Evolutionary conservation across 2,888 invertebrate species (phyloP), one percentile per base, ranked within the genome.

Genomic region (Acronicta psi): DNA sequence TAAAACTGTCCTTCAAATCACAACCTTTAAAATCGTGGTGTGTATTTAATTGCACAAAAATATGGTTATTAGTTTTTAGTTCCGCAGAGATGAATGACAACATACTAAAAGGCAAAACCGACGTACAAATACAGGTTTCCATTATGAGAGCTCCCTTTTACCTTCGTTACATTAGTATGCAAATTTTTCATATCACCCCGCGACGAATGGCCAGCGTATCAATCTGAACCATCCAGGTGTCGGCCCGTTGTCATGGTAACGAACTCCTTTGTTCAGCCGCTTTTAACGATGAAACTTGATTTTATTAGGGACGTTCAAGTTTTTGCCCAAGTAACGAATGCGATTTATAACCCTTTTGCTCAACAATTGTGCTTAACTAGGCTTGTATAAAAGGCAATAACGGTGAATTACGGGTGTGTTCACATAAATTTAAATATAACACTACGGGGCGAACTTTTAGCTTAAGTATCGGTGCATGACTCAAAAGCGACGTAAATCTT

Each of bases 111-210:
- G 31, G 18, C 13, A 29, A 49, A 59, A 51, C 45, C 54, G 51
- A 63, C 36, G 57, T 56, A 55, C 76, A 79, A 82, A 84, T 75
- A 76, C 72, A 68, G 51, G 80, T 78, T 77, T 77, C 75, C 69
- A 80, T 85, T 81, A 85, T 77, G 67, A 73, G 73, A 77, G 72
- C 46, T 80, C 80, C 78, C 78, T 72, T 75, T 59, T 71, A 79
- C 79, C 80, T 82, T 80, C 69, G 77, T 82, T 73, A 87, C 82
- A 88, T 89, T 86, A 86, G 79, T 81, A 91, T 90, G 91, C 85
- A 87, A 91, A 89, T 91, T 86, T 87, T 86, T 87, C 82, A 84
- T 86, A 84, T 83, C 83, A 75, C 63, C 77, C 84, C 77, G 73
- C 74, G 69, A 72, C 79, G 77, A 82, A 81, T 79, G 80, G 74